Conservation (phyloP, 2,113 vertebrate genomes). For the Cyprinodon brontotheroides region DNA sequence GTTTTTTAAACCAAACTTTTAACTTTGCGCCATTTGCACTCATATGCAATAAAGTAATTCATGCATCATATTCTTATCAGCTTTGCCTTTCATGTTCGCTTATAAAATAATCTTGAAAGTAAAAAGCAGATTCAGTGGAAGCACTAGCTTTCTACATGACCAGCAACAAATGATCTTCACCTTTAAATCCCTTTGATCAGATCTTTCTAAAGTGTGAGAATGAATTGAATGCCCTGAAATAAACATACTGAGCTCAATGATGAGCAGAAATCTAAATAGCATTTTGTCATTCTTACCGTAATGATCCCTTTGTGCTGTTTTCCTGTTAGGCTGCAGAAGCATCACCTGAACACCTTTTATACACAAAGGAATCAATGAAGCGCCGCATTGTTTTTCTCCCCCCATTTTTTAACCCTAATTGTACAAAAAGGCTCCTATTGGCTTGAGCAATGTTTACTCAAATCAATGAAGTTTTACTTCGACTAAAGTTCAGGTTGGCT, state of each 20-base stretch:
- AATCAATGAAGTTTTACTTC: background rate
- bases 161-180: background rate
- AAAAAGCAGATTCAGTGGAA: background rate
- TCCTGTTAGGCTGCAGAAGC: background rate
- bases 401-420: background rate
- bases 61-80: background rate
- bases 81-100: background rate
- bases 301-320: background rate
- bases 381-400: background rate
- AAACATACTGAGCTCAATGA: background rate
- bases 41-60: slow-evolving; percentile 1
- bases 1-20: too few relatives aligned
- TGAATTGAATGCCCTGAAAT: background rate
- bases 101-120: background rate
- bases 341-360: slow-evolving; percentile 24
- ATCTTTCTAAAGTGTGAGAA: background rate
- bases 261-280: background rate
- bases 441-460: background rate
- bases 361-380: background rate
- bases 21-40: background rate
- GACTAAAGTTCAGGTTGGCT: slow-evolving; percentile 29
- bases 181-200: background rate
- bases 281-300: slow-evolving; percentile 37
- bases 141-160: background rate
- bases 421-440: slow-evolving; percentile 7